Base-by-base conservation (phyloP, 2,888 invertebrate genomes). In the Calliopum simillimum region DNA sequence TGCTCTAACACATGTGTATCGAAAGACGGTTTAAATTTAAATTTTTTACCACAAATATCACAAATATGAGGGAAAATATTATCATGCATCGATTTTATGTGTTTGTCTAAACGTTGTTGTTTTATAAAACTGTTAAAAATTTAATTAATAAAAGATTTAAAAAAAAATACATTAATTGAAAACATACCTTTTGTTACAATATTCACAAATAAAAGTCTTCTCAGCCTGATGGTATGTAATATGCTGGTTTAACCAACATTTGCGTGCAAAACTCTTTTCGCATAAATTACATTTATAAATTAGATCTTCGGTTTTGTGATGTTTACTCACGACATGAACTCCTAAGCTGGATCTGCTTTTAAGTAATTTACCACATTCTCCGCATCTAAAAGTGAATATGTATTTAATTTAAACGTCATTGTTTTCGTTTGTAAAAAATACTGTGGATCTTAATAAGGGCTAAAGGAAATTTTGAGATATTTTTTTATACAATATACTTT, bases 1-100 rank as follows among this genome's bases (percentile, higher is more conserved):
- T 82, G 82, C 69, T 81, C 80, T 51, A 79, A 74, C 69, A 81
- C 59, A 56, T 83, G 82, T 0, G 78, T 78, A 44, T 82, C 81
- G 47, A 83, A 83, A 8, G 82, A 80, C 1, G 80, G 80, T 69
- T 83, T 83, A 16, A 80, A 83, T 67, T 83, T 83, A 51, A 82
- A 83, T 69, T 81, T 79, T 41, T 81, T 82, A 59, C 82, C 82
- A 63, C 82, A 83, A 43, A 81, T 79, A 55, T 83, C 83, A 70
- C 82, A 83, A 65, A 83, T 76, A 71, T 82, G 81, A 2, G 78
- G 79, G 56, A 78, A 76, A 55, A 79, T 61, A 66, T 82, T 80
- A 70, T 82, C 82, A 71, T 83, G 82, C 74, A 82, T 80, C 23
- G 79, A 81, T 46, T 79, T 79, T 16, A 80, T 79, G 65, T 83